Evolutionary conservation across 2,797 vertebrate genomes (phyloP), one percentile per base, ranked within the genome.

Genomic region (Tarsius wallacei): DNA sequence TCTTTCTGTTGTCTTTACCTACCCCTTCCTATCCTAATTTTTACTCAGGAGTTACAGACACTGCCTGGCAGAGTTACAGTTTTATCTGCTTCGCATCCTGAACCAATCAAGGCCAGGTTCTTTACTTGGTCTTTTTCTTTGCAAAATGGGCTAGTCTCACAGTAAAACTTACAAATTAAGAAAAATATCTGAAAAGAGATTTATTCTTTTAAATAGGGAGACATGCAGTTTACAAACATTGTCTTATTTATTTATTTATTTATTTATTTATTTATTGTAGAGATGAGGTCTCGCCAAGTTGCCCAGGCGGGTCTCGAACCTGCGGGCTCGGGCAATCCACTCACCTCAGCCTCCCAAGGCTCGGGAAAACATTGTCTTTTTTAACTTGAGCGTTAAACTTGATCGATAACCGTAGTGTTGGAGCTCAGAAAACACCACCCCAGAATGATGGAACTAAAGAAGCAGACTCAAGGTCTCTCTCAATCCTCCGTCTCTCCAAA

Each of bases 351-450:
- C n/a, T n/a, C n/a, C n/a, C n/a, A n/a, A n/a, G n/a, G n/a, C n/a
- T n/a, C n/a, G n/a, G n/a, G n/a, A n/a, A 77, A 93, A 51, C 42
- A 24, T 36, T 42, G 2, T 71, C 66, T 76, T 31, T n/a, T 57
- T 94, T 78, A 86, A 91, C 68, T 76, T 95, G 49, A 90, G 87
- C 16, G 77, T 66, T 61, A 85, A 66, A 63, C 51, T 47, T 42
- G 74, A 80, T 68, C 71, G 76, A n/a, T 53, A 64, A 26, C 64
- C 3, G 5, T 33, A 57, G 76, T 33, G n/a, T 33, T 57, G 76
- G 31, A 12, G n/a, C 49, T 57, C n/a, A 78, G 53, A 78, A 78
- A 78, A 78, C 33, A 21, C 55, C 21, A 57, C 21, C 7, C n/a
- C 13, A 24, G 57, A 57, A 57, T 78, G 57, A 76, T 74, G 24